These are phyloP conservation scores for Picus viridis DNA, from an alignment of 2,797 vertebrate species.

Conservation along the genomic window DNA sequence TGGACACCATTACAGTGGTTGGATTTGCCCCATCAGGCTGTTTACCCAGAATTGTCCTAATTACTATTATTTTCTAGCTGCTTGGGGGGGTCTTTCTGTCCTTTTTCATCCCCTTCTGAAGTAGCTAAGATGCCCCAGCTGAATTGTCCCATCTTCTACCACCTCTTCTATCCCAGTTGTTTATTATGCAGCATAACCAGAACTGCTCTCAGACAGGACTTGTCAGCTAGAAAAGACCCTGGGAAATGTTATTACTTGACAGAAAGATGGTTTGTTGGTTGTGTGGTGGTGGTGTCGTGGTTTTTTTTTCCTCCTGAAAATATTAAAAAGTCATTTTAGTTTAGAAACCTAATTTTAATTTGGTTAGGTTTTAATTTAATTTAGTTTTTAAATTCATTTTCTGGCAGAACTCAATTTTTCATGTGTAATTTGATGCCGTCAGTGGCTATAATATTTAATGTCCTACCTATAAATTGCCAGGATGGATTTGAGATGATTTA, in stretches of 20 bases:
- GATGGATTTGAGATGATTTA: constrained; percentile 71
- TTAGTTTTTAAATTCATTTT: constrained; percentile 71
- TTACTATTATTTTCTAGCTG: background rate
- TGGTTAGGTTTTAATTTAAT: constrained; percentile 73
- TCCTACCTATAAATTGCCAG: constrained; percentile 64
- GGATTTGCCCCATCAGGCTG: background rate
- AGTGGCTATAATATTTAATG: constrained; percentile 73
- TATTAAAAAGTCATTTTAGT: constrained; percentile 72
- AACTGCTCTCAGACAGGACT: constrained; percentile 44
- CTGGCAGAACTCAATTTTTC: constrained; percentile 72
- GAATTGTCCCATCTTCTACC: background rate
- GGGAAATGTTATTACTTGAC: constrained; percentile 63
- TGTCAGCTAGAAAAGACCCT: constrained; percentile 59
- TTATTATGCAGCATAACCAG: constrained; percentile 31
- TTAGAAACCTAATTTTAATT: constrained; percentile 74
- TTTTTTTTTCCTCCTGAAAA: constrained; percentile 20
- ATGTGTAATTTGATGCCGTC: constrained; percentile 73
- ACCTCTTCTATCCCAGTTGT: constrained; percentile 9
- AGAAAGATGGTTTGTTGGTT: background rate
- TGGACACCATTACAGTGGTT: background rate
- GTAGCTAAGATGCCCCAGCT: background rate
- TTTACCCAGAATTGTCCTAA: background rate
- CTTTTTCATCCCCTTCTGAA: background rate
- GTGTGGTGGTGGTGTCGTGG: no score
- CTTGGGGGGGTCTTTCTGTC: background rate